Evolutionary conservation across 2,113 vertebrate genomes (phyloP), one percentile per base, ranked within the genome.

Genomic region (Chloropsis cyanopogon): DNA sequence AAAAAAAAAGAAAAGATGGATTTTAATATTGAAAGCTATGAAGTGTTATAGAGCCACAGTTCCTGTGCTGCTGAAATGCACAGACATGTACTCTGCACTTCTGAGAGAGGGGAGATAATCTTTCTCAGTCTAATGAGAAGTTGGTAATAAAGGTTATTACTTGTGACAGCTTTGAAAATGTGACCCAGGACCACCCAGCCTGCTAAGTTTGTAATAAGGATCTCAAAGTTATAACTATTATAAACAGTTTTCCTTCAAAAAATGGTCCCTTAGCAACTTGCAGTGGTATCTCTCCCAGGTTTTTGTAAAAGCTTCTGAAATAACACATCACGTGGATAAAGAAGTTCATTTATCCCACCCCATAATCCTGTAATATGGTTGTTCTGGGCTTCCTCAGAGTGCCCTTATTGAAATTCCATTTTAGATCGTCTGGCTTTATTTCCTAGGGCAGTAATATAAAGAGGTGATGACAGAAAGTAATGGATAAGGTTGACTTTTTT

Each of bases 141-240:
- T 39, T 82, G 35, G 66, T 82, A 85, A 65, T 93, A 90, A 82
- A 88, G 71, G 68, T 85, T 92, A 90, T 96, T 93, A 61, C 72
- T 94, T 93, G 44, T 93, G 94, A 90, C 95, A 90, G 90, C 93
- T 88, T 90, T 83, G 90, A 90, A 92, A 86, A 91, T 66, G 71
- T 77, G 63, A 93, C 69, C 33, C 78, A 90, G 79, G 93, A 90
- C 94, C 95, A 95, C 94, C 95, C 92, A 91, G 89, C 25, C 59
- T 86, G 81, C 63, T 63, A 2, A 44, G 50, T 85, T 63, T 37
- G 49, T 23, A 91, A 70, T 50, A 80, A 57, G 42, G 37, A 76
- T 85, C 57, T 91, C 70, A 5, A 56, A 86, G 75, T 63, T 73
- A 35, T 81, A 86, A 49, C 85, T 61, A 3, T 12, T 86, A 47